These are phyloP conservation scores for Reinhardtius hippoglossoides DNA, from an alignment of 2,113 vertebrate genomes.

Conservation along the genomic window DNA sequence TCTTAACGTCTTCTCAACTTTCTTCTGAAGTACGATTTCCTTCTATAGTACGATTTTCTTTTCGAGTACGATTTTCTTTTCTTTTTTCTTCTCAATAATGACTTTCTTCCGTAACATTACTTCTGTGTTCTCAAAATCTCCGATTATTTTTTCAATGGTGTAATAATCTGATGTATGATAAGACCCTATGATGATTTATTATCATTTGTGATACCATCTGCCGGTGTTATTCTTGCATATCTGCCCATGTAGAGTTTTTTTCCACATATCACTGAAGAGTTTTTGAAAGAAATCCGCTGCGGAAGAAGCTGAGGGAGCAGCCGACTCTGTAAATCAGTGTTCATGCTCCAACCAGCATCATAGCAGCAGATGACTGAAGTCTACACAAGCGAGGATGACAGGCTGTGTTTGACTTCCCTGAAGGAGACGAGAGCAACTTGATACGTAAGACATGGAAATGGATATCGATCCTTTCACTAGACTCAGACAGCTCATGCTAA, in stretches of 20 bases:
- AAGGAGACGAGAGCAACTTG: neutral
- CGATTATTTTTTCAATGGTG: too few species aligned
- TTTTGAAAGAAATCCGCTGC: neutral
- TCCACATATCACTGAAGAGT: neutral
- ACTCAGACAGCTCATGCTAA: neutral
- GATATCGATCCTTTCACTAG: constrained; percentile 3
- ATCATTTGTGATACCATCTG: too few species aligned
- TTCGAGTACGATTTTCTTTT: too few species aligned
- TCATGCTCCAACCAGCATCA: neutral
- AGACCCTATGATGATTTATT: too few species aligned
- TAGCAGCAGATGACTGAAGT: neutral
- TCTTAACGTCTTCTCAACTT: too few species aligned
- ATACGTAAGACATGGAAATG: neutral
- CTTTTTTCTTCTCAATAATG: too few species aligned
- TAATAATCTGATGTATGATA: too few species aligned
- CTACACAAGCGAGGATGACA: neutral
- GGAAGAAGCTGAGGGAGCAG: neutral
- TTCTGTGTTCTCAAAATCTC: too few species aligned
- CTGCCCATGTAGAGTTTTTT: neutral
- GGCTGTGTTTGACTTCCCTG: neutral
- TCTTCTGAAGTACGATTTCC: too few species aligned
- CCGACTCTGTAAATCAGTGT: too few species aligned
- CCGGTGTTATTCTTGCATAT: neutral
- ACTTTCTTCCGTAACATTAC: too few species aligned
- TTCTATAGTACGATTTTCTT: too few species aligned